Base-by-base conservation (phyloP, 2,113 vertebrate species). In the Sorex fumeus region DNA sequence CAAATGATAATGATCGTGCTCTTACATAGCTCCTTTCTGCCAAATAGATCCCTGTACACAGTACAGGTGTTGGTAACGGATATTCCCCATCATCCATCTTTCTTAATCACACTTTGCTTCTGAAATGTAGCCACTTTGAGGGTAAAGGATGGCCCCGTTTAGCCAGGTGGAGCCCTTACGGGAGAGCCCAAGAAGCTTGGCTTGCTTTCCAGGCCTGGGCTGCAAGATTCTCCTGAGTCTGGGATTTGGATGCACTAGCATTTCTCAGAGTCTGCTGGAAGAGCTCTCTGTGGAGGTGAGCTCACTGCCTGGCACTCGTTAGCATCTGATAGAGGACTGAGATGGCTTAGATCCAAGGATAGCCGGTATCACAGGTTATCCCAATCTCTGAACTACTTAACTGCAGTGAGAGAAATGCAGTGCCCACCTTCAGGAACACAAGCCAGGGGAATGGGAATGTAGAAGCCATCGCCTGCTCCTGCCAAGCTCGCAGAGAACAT, bases 11-110 rank as follows among this genome's bases (percentile, higher is more conserved):
- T 82, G 80, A 81, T 87, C 88, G 93, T 91, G 53, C 83, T 95
- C 81, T 92, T 84, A 87, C 74, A 92, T 64, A 60, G 32, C 57
- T 71, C 60, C 75, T 93, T 90, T 91, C 92, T 78, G 93, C 86
- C 91, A 88, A 96, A 95, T 82, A 80, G 92, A 92, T 87, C 88
- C 89, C 92, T 15, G 36, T n/a, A 5, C 77, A 64, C 30, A 0
- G 57, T 93, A 87, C 91, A 96, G 95, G 93, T 95, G 91, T 89
- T 78, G 77, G 85, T 86, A 93, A 75, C 13, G 6, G 86, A 91
- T 95, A 95, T 94, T 95, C 75, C 67, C 84, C 0, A 0, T 87
- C 91, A 92, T 95, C 79, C 7, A 0, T 95, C 93, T 96, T 95
- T 91, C 93, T 93, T 95, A 93, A 95, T 93, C 93, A 93, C 94